Base-by-base conservation (phyloP, 35 echinoderm and acorn worm species). In the Strongylocentrotus purpuratus region DNA sequence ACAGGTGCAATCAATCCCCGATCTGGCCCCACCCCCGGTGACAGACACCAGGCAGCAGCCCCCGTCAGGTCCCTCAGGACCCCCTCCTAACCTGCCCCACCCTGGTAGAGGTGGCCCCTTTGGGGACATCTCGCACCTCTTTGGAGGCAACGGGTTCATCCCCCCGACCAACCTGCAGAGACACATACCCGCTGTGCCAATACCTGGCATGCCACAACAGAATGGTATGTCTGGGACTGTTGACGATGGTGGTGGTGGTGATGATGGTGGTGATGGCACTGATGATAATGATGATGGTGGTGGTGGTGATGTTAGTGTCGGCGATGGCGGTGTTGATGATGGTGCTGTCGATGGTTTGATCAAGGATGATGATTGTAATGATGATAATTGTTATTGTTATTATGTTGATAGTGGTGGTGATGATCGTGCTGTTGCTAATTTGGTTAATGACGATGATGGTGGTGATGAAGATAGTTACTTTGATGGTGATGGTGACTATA, bases 1-100 rank as follows among this genome's bases (percentile, higher is more conserved):
- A 55, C 91, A 93, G 91, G 91, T 93, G 91, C 91, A 93, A 93
- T 93, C 91, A 13, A 25, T 93, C 91, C 91, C 91, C 4, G 91
- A 93, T n/a, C 91, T 93, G 11, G 12, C 46, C 48, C 91, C 91
- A 46, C 91, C 91, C 45, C 46, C 91, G 11, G 91, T 93, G 31
- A 93, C 91, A 33, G 91, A 93, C 91, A 93, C 91, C 91, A 93
- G 91, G 91, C 91, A 93, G 32, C 91, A 33, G 25, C 33, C 87
- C 32, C 33, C 20, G 2, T 25, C 87, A 4, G 33, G 33, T 46
- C 87, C 87, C 45, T 15, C 48, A 13, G 91, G 91, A 32, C 33
- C 48, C 91, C 91, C 91, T n/a, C 91, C 91, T 2, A 58, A 58
- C 46, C 45, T 93, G 48, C 46, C 91, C 14, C 91, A 33, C 91